These are phyloP conservation scores for Sphyrna mokarran DNA, from an alignment of 2,113 vertebrate species.

Conservation along the genomic window DNA sequence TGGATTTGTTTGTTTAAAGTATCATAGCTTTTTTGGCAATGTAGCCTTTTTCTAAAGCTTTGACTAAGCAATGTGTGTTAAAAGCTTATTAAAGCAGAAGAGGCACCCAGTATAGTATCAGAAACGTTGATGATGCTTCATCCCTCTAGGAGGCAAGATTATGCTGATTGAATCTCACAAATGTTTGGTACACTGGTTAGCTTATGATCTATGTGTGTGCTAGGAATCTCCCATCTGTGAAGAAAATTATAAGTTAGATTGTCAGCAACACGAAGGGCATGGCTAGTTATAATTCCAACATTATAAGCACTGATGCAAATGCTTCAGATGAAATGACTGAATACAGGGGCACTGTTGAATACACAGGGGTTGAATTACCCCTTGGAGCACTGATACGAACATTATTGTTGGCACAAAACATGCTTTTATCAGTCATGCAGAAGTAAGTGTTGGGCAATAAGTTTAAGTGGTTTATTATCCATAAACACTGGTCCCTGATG, in stretches of 20 bases:
- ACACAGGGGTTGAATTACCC: conserved; percentile 11
- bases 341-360: not conserved
- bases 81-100: not conserved
- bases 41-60: conserved; percentile 9
- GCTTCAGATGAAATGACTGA: not conserved
- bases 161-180: not conserved
- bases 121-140: not conserved
- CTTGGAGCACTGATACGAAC: conserved; percentile 14
- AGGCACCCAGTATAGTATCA: not conserved
- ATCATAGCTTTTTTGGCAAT: conserved; percentile 3
- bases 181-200: not conserved
- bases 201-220: not conserved
- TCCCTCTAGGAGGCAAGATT: not conserved
- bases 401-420: conserved; percentile 22
- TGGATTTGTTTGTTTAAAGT: not conserved
- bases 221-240: not conserved
- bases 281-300: not conserved
- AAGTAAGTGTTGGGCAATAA: not conserved
- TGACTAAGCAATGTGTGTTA: not conserved
- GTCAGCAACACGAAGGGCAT: not conserved
- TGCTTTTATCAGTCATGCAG: conserved; percentile 27
- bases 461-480: conserved; percentile 34
- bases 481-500: conserved; percentile 21
- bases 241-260: not conserved
- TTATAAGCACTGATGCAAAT: not conserved